phyloP scores from a whole-genome alignment of 1,140 invertebrate species.

The Zaprionus taronus region DNA sequence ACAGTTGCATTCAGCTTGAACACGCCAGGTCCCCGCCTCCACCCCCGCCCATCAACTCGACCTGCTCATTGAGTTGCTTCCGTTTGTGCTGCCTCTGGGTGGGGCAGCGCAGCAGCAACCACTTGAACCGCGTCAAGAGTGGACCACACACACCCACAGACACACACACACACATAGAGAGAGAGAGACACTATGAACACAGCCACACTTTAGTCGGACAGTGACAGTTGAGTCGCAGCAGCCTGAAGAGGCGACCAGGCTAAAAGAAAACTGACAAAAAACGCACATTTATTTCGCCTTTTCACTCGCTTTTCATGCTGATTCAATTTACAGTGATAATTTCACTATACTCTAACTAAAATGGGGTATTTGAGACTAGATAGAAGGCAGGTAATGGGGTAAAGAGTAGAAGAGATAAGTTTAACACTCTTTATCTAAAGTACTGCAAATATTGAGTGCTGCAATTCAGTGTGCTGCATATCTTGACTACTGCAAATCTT shows the following conservation, averaged over 20 bases:
- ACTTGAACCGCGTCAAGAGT: conserved; percentile 62
- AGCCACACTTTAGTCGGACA: conserved; percentile 43
- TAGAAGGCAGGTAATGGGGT: not conserved
- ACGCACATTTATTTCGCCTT: conserved; percentile 31
- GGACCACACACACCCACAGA: conserved; percentile 60
- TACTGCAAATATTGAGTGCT: too few relatives aligned
- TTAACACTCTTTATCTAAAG: accelerated
- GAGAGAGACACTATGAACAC: not conserved
- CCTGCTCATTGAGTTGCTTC: conserved; percentile 58
- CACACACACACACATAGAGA: conserved; percentile 11
- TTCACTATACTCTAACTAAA: conserved; percentile 33
- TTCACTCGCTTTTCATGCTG: conserved; percentile 51
- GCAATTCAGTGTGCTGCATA: too few relatives aligned
- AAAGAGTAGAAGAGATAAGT: too few relatives aligned
- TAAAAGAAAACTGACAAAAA: conserved; percentile 38
- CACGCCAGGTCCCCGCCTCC: not conserved
- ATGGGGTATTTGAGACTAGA: not conserved
- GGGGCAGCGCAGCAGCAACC: conserved; percentile 25
- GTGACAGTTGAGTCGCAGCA: conserved; percentile 59
- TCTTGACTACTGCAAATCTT: too few relatives aligned
- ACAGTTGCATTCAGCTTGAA: not conserved
- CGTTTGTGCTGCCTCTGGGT: conserved; percentile 51
- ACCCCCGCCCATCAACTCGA: conserved; percentile 3
- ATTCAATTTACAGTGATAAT: conserved; percentile 58
- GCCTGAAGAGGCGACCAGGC: conserved; percentile 56